These are phyloP conservation scores for Mormyrops attenuatus DNA, from an alignment of 2,797 vertebrate species.

Conservation along the genomic window DNA sequence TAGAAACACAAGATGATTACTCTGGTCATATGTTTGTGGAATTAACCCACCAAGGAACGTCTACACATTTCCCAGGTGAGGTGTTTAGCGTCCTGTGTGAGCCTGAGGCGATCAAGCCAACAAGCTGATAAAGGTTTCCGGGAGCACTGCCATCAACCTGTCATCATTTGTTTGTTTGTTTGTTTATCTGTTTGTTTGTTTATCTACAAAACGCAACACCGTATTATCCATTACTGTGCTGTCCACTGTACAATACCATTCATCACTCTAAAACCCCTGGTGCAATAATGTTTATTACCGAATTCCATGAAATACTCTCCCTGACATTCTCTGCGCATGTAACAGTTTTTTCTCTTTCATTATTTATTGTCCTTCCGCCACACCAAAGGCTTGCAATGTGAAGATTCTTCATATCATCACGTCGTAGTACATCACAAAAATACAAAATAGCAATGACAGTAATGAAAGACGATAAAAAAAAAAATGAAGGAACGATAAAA, in stretches of 20 bases:
- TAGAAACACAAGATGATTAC: neutral
- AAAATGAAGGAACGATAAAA: neutral
- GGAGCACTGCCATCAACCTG: neutral
- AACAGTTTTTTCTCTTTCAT: neutral
- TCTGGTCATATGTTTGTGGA: neutral
- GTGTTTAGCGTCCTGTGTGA: neutral
- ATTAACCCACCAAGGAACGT: neutral
- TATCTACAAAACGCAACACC: neutral
- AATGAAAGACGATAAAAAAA: no score
- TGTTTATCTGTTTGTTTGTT: neutral
- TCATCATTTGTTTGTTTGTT: neutral
- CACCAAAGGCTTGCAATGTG: neutral
- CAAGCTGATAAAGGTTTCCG: neutral
- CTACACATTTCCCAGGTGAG: neutral
- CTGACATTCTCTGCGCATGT: neutral
- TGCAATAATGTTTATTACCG: neutral
- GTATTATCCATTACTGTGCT: neutral
- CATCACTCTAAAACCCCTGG: neutral
- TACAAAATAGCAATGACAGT: neutral
- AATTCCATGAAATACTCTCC: neutral
- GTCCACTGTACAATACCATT: neutral
- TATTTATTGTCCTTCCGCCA: neutral
- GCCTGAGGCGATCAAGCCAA: neutral
- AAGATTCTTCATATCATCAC: neutral
- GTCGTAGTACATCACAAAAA: neutral